Evolutionary conservation across 2,797 vertebrate species (phyloP).

Genomic region (Acestrorhynchus altus): DNA sequence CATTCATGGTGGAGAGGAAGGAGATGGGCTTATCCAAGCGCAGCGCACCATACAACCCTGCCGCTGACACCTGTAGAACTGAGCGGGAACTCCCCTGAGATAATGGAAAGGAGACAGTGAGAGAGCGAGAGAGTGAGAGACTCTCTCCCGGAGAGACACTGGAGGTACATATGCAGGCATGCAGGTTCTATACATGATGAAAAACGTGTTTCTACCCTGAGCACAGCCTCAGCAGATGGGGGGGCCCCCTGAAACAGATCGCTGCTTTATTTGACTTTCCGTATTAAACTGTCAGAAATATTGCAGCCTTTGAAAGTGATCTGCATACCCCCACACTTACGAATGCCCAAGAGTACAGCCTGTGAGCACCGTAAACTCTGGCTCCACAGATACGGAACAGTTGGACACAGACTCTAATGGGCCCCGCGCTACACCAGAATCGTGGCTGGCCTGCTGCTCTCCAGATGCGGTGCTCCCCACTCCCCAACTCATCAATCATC

Average conservation of each 20-base stretch:
- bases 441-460: conserved; percentile 53
- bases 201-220: not conserved
- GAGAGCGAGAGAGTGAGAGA: not conserved
- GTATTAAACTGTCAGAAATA: conserved; percentile 46
- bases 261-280: conserved; percentile 52
- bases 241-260: conserved; percentile 26
- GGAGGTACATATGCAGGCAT: not conserved
- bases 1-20: conserved; percentile 11
- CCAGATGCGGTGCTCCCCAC: conserved; percentile 43
- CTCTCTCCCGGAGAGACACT: not conserved
- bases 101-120: conserved; percentile 3
- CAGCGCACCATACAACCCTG: conserved; percentile 5
- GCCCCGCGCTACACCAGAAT: conserved; percentile 17
- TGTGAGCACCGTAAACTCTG: conserved; percentile 21
- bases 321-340: conserved; percentile 43
- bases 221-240: conserved; percentile 18
- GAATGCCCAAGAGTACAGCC: not conserved
- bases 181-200: conserved; percentile 19
- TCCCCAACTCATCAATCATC: conserved; percentile 52
- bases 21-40: conserved; percentile 31
- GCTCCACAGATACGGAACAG: conserved; percentile 33
- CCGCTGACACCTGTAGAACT: conserved; percentile 22
- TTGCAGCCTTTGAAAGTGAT: conserved; percentile 36
- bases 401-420: conserved; percentile 47
- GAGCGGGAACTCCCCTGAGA: conserved; percentile 5